Evolutionary conservation across 2,888 invertebrate genomes (phyloP), one percentile per base, ranked within the genome.

Genomic region (Dione vanillae): DNA sequence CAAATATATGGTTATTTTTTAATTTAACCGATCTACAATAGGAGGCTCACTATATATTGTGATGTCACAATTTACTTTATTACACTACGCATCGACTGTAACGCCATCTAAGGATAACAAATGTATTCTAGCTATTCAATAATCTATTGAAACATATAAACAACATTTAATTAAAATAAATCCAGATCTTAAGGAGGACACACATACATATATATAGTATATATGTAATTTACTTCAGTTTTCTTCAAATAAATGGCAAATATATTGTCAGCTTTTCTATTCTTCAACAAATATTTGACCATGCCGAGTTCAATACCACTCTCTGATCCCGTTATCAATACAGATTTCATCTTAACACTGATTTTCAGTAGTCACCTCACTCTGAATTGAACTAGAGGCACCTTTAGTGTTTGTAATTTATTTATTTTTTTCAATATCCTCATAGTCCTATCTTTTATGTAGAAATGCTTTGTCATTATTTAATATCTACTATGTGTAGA

Each of bases 321-420:
- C 87, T 98, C 98, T 74, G 97, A 97, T 56, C 98, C 98, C 54
- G 98, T 98, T 78, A 98, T 96, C 81, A 98, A 89, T 78, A 97
- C 95, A 43, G 96, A 96, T 79, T 95, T 95, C 96, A 96, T 96
- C 72, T 75, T 84, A 27, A 61, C 72, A 69, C 72, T 59, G 19
- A 5, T 2, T n/a, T 54, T 37, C 10, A 35, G 8, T n/a, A n/a
- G n/a, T n/a, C n/a, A n/a, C n/a, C n/a, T n/a, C 37, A 37, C 54
- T 37, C 14, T 2, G 6, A 2, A 11, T 56, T 16, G 35, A 14
- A 35, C 54, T 56, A 16, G 37, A 56, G 16, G 7, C 14, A 35
- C 37, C 37, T 37, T 37, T 16, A 19, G 54, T 0, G 2, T 37
- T 56, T 37, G 20, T 35, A 35, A 40, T 10, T 40, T 56, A 40